Conservation (phyloP, 1,140 invertebrate genomes). For the Drosophila albomicans region DNA sequence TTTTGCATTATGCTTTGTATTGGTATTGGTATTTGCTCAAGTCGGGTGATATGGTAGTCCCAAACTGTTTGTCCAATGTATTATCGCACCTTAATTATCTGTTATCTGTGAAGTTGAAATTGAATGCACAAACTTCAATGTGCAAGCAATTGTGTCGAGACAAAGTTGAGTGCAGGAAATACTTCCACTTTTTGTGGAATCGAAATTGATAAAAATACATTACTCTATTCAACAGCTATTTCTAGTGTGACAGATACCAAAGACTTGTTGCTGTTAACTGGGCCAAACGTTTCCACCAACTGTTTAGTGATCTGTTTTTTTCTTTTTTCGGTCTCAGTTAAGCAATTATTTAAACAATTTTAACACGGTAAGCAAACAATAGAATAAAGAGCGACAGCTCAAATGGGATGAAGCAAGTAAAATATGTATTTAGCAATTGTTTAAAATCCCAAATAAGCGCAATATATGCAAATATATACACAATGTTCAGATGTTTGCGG, state of each 20-base stretch:
- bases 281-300: conserved; percentile 56
- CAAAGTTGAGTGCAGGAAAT: background rate
- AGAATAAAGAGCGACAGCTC: conserved; percentile 8
- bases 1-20: conserved; percentile 37
- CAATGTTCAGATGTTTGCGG: conserved; percentile 21
- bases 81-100: conserved; percentile 55
- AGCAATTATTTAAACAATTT: conserved; percentile 51
- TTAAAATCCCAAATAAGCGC: conserved; percentile 36
- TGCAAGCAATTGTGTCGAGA: background rate
- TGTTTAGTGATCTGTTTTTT: conserved; percentile 59
- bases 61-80: conserved; percentile 47
- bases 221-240: background rate
- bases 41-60: conserved; percentile 47
- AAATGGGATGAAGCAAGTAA: conserved; percentile 16
- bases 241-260: background rate
- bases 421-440: conserved; percentile 49
- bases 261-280: conserved; percentile 28
- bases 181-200: background rate
- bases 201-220: background rate
- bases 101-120: conserved; percentile 47
- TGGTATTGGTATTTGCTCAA: conserved; percentile 23
- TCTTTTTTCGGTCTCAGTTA: conserved; percentile 34
- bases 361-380: conserved; percentile 53
- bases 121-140: conserved; percentile 1
- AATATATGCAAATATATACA: conserved; percentile 27